These are phyloP conservation scores for Drosophila aldrichi DNA, from an alignment of 2,888 invertebrate genomes.

Conservation along the genomic window DNA sequence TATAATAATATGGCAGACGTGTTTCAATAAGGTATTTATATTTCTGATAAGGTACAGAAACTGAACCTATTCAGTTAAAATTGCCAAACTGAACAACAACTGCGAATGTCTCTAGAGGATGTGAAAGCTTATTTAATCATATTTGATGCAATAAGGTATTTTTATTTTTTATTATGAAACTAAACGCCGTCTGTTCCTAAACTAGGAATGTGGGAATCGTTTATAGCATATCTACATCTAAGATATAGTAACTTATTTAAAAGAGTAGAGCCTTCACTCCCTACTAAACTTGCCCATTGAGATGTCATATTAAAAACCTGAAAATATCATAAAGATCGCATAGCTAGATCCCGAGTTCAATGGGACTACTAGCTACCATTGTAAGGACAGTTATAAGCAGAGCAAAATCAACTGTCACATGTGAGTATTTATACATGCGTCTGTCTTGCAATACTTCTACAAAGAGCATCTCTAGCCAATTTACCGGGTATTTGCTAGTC, in stretches of 20 bases:
- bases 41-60: background rate
- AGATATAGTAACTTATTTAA: background rate
- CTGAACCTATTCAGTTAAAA: too few species aligned
- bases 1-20: background rate
- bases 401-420: background rate
- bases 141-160: too few species aligned
- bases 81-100: too few species aligned
- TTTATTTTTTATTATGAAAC: too few species aligned
- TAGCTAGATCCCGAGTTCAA: background rate
- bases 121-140: too few species aligned
- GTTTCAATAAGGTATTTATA: background rate
- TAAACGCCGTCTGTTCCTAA: too few species aligned
- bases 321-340: background rate
- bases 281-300: too few species aligned
- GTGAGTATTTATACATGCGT: background rate
- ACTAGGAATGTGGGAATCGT: too few species aligned
- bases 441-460: background rate
- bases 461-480: background rate
- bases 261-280: background rate
- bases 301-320: background rate
- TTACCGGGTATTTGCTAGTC: background rate
- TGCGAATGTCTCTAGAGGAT: too few species aligned
- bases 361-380: background rate
- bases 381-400: background rate
- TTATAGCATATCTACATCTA: background rate